These are phyloP conservation scores for Acleris cristana DNA, from an alignment of 2,888 invertebrate genomes.

Conservation along the genomic window DNA sequence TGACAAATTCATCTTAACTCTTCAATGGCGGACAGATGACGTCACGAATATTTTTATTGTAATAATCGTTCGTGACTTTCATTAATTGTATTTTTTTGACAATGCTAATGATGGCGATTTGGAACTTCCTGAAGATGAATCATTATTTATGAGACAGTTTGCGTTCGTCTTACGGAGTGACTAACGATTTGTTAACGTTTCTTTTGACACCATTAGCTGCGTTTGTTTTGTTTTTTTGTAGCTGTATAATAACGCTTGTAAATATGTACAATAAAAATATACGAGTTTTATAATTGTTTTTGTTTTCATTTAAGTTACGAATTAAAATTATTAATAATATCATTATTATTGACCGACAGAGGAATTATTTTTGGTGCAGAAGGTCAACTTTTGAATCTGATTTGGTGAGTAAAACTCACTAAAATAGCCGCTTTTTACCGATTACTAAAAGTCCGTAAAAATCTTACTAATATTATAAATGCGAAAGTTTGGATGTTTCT, in stretches of 20 bases:
- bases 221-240: slow-evolving; percentile 46
- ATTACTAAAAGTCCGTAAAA: too few species aligned
- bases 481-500: too few species aligned
- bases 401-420: too few species aligned
- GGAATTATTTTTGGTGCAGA: too few species aligned
- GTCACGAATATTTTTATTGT: slow-evolving; percentile 13
- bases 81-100: slow-evolving; percentile 7
- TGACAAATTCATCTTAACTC: slow-evolving; percentile 45
- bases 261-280: slow-evolving; percentile 77
- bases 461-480: too few species aligned
- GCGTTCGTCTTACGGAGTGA: not conserved
- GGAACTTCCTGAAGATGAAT: slow-evolving; percentile 34
- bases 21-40: slow-evolving; percentile 18
- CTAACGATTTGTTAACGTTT: slow-evolving; percentile 33
- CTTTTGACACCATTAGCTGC: slow-evolving; percentile 24
- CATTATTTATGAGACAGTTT: slow-evolving; percentile 13
- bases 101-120: slow-evolving; percentile 11
- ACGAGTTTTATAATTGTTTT: slow-evolving; percentile 41
- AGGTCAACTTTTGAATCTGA: too few species aligned
- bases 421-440: too few species aligned
- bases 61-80: slow-evolving; percentile 11
- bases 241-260: slow-evolving; percentile 72
- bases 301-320: slow-evolving; percentile 8
- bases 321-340: too few species aligned
- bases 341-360: too few species aligned